These are phyloP conservation scores for Channallabes apus DNA, from an alignment of 2,797 vertebrate species.

Conservation along the genomic window DNA sequence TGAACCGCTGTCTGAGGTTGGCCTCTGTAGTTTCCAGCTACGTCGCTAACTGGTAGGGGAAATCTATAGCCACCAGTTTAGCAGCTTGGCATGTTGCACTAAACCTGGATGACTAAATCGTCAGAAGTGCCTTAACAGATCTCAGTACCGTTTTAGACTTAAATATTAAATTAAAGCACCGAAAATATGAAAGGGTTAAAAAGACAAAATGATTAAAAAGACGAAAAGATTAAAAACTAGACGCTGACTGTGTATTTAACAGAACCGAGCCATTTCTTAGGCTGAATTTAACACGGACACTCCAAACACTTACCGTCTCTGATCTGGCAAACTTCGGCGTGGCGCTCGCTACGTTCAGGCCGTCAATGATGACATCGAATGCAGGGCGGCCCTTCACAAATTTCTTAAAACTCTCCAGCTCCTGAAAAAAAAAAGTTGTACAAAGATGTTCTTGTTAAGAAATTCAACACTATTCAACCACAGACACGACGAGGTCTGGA, in stretches of 20 bases:
- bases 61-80: background rate
- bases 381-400: conserved; percentile 80
- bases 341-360: conserved; percentile 86
- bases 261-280: too few species aligned
- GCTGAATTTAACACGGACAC: background rate
- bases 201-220: background rate
- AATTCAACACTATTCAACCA: background rate
- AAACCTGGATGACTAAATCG: background rate
- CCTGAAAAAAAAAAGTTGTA: conserved; percentile 57
- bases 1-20: background rate
- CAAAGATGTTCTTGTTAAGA: background rate
- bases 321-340: conserved; percentile 68
- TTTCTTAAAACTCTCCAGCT: conserved; percentile 80
- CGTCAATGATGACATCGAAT: conserved; percentile 92
- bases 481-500: background rate
- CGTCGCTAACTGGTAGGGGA: background rate
- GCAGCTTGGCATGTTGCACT: background rate
- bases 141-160: background rate
- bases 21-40: background rate
- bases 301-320: conserved; percentile 78
- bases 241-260: background rate
- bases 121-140: background rate
- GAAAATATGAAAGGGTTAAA: background rate
- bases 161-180: background rate
- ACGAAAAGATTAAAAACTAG: background rate